Evolutionary conservation across 2,888 invertebrate genomes (phyloP).

Genomic region (Hirtodrosophila confusa): DNA sequence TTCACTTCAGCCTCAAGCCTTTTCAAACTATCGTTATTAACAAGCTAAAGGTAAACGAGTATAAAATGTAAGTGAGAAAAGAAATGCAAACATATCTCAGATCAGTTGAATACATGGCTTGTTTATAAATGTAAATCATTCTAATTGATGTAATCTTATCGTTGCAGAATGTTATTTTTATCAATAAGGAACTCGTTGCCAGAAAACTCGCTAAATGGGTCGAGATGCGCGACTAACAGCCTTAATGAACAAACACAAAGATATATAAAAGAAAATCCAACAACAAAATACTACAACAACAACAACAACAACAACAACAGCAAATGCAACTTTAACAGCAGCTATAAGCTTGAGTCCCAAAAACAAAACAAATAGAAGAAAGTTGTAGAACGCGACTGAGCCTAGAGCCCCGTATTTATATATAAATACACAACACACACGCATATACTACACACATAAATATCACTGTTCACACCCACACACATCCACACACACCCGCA

Average conservation of each 20-base stretch:
- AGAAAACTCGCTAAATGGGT: conserved; percentile 92
- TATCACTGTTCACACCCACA: background rate
- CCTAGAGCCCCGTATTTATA: conserved; percentile 51
- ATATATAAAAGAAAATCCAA: conserved; percentile 15
- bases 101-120: no score
- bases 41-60: no score
- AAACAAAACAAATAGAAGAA: conserved; percentile 16
- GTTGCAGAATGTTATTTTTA: conserved; percentile 91
- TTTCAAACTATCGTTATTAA: no score
- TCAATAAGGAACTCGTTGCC: conserved; percentile 94
- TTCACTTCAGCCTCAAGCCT: no score
- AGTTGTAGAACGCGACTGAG: conserved; percentile 59
- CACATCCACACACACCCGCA: conserved; percentile 16
- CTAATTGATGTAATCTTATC: conserved; percentile 13
- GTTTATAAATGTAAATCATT: no score
- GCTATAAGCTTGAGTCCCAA: conserved; percentile 33
- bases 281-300: conserved; percentile 14
- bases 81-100: no score
- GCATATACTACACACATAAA: conserved; percentile 1
- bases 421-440: conserved; percentile 34
- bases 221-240: conserved; percentile 81
- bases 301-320: conserved; percentile 7
- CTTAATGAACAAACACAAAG: conserved; percentile 48
- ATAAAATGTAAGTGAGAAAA: no score
- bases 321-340: conserved; percentile 23